Evolutionary conservation across 2,113 vertebrate species (phyloP).

Genomic region (Oenanthe oenanthe): DNA sequence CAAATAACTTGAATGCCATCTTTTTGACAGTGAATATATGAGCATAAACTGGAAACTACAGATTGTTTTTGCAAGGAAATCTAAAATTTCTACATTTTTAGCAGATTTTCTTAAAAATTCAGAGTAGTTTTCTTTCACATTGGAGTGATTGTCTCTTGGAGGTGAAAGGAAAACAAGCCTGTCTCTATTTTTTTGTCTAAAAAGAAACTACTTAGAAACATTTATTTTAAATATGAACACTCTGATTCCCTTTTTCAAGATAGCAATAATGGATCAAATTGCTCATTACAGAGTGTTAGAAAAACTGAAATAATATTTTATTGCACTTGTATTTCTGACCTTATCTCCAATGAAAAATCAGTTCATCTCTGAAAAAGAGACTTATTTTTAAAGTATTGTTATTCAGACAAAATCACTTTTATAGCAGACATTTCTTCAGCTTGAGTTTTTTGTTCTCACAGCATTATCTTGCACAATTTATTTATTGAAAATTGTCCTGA

Average conservation of each 20-base stretch:
- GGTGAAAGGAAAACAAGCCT: conserved; percentile 42
- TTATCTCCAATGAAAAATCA: neutral
- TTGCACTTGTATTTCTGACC: neutral
- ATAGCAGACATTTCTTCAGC: neutral
- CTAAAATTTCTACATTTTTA: conserved; percentile 60
- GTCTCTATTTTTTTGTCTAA: conserved; percentile 41
- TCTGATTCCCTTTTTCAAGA: neutral
- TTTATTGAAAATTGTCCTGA: neutral
- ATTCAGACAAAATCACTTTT: neutral
- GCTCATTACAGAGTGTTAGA: neutral
- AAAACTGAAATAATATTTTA: neutral
- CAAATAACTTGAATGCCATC: conserved; percentile 61
- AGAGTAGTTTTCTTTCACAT: conserved; percentile 68
- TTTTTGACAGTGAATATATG: conserved; percentile 61
- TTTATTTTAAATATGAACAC: conserved; percentile 43
- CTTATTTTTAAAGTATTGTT: neutral
- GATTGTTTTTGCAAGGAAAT: conserved; percentile 58
- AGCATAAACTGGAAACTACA: conserved; percentile 71
- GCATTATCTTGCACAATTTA: neutral
- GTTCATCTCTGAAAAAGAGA: neutral
- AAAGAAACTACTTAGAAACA: conserved; percentile 9
- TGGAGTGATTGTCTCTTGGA: conserved; percentile 60
- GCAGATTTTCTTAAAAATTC: conserved; percentile 67
- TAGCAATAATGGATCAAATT: conserved; percentile 29
- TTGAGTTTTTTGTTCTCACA: neutral